These are phyloP conservation scores for Vesta saturnalis DNA, from an alignment of 2,888 invertebrate species.

Conservation along the genomic window DNA sequence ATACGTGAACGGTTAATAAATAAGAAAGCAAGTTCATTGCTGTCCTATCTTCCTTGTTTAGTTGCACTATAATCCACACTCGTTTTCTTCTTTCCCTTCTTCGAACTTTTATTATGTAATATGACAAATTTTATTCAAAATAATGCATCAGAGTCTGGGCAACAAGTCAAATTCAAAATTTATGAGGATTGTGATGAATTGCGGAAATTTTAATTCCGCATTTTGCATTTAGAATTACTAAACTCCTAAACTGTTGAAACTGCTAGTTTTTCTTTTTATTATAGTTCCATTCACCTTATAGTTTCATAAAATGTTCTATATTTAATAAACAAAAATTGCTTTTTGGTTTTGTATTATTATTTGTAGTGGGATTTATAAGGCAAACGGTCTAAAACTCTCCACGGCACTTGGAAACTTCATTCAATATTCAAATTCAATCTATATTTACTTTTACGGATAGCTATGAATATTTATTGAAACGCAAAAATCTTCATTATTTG, in stretches of 20 bases:
- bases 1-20: background rate
- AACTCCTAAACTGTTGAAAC: too few relatives aligned
- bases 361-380: background rate
- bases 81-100: background rate
- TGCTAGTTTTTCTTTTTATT: too few relatives aligned
- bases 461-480: background rate
- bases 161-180: too few relatives aligned
- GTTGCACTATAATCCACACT: background rate
- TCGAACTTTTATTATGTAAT: too few relatives aligned
- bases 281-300: too few relatives aligned
- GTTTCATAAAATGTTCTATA: background rate
- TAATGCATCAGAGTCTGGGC: background rate
- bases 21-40: background rate
- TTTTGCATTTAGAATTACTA: too few relatives aligned
- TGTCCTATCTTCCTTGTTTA: background rate
- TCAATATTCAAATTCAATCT: slow-evolving; percentile 1
- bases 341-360: background rate
- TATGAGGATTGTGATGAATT: too few relatives aligned
- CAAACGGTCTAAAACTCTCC: background rate
- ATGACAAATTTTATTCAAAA: too few relatives aligned
- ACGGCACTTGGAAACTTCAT: background rate
- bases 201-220: too few relatives aligned
- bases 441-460: background rate
- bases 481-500: background rate
- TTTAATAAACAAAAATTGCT: background rate